Percentiles rank a stretch among this genome's conserved stretches.
Conservation (phyloP, 2,797 vertebrate species). For the Sandelia bainsii region DNA sequence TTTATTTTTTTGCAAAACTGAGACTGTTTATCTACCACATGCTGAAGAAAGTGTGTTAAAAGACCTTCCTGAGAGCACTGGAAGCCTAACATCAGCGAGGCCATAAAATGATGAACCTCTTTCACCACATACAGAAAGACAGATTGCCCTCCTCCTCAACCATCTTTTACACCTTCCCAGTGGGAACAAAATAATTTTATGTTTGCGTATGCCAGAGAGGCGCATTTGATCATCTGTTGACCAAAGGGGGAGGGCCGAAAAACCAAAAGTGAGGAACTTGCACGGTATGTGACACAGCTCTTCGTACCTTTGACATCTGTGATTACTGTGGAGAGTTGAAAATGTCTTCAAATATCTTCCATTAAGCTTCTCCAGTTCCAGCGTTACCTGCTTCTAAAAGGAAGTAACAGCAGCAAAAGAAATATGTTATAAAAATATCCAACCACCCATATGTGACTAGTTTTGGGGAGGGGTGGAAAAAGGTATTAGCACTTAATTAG, state of each 20-base stretch:
- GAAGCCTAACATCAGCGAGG: constrained; percentile 30
- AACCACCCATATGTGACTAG: background rate
- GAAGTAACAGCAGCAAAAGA: constrained; percentile 10
- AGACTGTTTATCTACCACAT: constrained; percentile 58
- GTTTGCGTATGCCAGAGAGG: constrained; percentile 43
- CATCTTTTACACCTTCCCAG: constrained; percentile 38
- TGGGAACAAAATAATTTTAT: constrained; percentile 46
- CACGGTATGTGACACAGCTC: constrained; percentile 60
- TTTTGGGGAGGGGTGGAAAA: background rate
- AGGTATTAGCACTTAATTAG: constrained; percentile 56
- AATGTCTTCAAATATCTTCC: constrained; percentile 15
- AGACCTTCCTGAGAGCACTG: constrained; percentile 41
- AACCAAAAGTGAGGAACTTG: constrained; percentile 74
- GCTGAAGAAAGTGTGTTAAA: constrained; percentile 33
- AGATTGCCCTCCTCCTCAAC: constrained; percentile 38
- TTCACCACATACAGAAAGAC: constrained; percentile 41
- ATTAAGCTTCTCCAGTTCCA: constrained; percentile 6
- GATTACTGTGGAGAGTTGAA: constrained; percentile 33
- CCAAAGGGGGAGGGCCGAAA: constrained; percentile 57
- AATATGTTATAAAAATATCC: background rate
- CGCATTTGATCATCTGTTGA: constrained; percentile 27
- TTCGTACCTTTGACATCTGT: constrained; percentile 35
- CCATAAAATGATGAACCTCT: constrained; percentile 28
- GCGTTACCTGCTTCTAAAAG: background rate
- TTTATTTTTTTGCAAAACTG: constrained; percentile 39